Conservation (phyloP, 2,113 vertebrate genomes). For the Pseudopodoces humilis region DNA sequence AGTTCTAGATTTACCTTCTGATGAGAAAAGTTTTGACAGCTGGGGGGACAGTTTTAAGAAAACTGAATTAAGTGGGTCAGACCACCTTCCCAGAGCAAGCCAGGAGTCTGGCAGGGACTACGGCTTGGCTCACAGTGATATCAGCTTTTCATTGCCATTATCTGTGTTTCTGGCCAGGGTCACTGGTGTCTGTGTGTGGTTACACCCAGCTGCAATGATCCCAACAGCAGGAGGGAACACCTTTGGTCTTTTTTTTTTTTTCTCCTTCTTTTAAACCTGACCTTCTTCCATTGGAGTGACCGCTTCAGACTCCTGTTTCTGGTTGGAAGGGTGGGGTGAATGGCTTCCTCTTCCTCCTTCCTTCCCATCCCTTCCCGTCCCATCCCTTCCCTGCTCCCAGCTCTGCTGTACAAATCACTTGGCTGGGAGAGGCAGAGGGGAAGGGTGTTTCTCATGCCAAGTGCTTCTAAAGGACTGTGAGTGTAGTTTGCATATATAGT, state of each 20-base stretch:
- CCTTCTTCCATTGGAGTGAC: slow-evolving; percentile 21
- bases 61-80: neutral
- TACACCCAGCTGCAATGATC: neutral
- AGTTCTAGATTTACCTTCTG: neutral
- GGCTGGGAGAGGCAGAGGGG: slow-evolving; percentile 33
- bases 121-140: neutral
- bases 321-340: slow-evolving; percentile 54
- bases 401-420: slow-evolving; percentile 21
- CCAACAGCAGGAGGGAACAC: neutral
- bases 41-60: neutral
- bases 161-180: neutral
- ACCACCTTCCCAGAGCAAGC: neutral
- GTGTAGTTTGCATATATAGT: neutral
- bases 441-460: slow-evolving; percentile 54
- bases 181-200: neutral
- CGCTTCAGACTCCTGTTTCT: neutral
- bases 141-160: neutral
- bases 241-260: neutral
- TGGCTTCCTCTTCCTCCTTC: slow-evolving; percentile 62
- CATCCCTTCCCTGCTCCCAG: neutral
- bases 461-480: neutral
- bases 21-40: slow-evolving; percentile 24
- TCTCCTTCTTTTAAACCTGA: neutral
- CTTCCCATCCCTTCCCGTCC: neutral
- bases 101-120: neutral